Conservation (phyloP, 2,113 vertebrate species). For the Tachuris rubrigastra region DNA sequence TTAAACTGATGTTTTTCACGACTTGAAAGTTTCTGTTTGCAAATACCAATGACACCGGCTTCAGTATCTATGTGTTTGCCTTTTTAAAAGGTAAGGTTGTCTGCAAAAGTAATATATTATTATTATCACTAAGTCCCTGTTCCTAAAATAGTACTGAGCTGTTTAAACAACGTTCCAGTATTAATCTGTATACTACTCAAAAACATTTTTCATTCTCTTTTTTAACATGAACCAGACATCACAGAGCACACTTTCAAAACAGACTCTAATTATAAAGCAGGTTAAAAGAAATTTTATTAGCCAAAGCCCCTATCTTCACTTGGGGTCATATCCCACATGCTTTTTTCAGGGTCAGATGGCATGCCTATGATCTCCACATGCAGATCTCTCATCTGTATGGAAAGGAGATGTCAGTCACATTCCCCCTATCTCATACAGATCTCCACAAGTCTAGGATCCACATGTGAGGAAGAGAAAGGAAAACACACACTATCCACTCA, state of each 20-base stretch:
- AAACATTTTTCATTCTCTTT: conserved; percentile 25
- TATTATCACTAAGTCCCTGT: background rate
- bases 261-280: conserved; percentile 47
- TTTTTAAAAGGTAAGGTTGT: background rate
- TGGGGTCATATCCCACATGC: conserved; percentile 17
- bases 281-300: conserved; percentile 46
- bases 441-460: background rate
- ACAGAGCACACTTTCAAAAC: conserved; percentile 8
- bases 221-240: conserved; percentile 1
- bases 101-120: background rate
- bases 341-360: conserved; percentile 30
- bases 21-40: background rate
- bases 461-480: background rate
- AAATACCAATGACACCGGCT: background rate
- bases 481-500: background rate
- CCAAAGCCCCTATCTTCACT: background rate
- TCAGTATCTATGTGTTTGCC: background rate
- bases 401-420: conserved; percentile 7
- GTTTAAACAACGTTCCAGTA: background rate
- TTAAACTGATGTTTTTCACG: background rate
- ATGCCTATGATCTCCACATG: conserved; percentile 53
- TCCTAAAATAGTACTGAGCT: background rate
- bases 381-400: conserved; percentile 14
- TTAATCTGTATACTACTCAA: background rate
- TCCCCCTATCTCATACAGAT: background rate